Base-by-base conservation (phyloP, 2,113 vertebrate species). In the Jaculus jaculus region DNA sequence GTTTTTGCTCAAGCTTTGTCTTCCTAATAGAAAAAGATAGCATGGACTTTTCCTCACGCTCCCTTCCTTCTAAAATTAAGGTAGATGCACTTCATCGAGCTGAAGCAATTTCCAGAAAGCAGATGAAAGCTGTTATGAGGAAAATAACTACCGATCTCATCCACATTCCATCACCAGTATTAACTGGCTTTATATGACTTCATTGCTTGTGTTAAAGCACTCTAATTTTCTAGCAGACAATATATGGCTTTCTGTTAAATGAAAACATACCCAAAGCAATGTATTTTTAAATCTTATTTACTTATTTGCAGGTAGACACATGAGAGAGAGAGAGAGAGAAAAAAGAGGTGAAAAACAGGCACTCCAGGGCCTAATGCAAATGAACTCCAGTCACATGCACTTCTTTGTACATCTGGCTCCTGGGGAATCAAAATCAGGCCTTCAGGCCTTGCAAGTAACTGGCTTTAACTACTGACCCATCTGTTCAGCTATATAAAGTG, bases 41-140 rank as follows among this genome's bases (percentile, higher is more conserved):
- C 1, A 3, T 6, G 3, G 1, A 17, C 21, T 13, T 37, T 16
- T 28, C 15, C 21, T 66, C 12, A 63, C 37, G 15, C 0, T 61
- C 3, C 60, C 1, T 63, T 66, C 2, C 79, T 88, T 42, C 73
- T 39, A 26, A n/a, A 3, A 47, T 42, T 63, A 75, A 42, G 17
- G 9, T 6, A 39, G 6, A 58, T 13, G 9, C n/a, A 81, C 47
- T 4, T 1, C 2, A 28, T 47, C 5, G 5, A 68, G 8, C 17
- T 71, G 7, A 86, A 51, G 17, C 7, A 58, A 13, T 34, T 37
- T 71, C 17, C 8, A 63, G 6, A 9, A 71, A 85, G 1, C 3
- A 83, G 4, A 18, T 78, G 17, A 7, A 13, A 90, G 5, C 4
- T 28, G 13, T 0, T 5, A 34, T 7, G 37, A n/a, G 10, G 9